Base-by-base conservation (phyloP, 2,113 vertebrate species). In the Cyphotilapia sp. region DNA sequence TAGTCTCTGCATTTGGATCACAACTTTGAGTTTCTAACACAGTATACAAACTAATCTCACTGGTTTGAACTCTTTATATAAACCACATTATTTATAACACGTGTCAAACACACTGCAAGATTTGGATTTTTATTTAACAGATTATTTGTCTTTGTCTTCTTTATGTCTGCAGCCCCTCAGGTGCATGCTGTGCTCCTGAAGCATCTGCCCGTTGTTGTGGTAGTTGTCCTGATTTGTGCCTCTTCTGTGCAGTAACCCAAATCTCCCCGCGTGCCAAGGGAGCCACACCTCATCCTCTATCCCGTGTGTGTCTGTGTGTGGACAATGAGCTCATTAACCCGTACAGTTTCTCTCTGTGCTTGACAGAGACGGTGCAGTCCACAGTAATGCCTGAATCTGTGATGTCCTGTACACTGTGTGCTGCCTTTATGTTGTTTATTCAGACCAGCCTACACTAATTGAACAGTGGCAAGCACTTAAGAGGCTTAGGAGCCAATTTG, bases 401-500 rank as follows among this genome's bases (percentile, higher is more conserved):
- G 80, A 85, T 53, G 84, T 87, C 88, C 86, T 51, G 84, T 83
- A 90, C 86, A 78, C 81, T 33, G 53, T 90, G 93, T 88, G 57
- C 89, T 85, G 85, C 90, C 85, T 93, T 89, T 24, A 84, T 89
- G 89, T 91, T 94, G 93, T 95, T 94, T 94, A 95, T 92, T 92
- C 88, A 90, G 93, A 91, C 86, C 86, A 86, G 82, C 85, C 88
- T 56, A 51, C 92, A 78, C 86, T 89, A 86, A 86, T 93, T 88
- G 85, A 94, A 81, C 76, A 81, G 88, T 74, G 57, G 85, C 85
- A 19, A 90, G 90, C 91, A 93, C 95, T 94, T 95, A 95, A 96
- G 94, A 95, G 91, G 94, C 94, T 96, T 95, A 95, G 93, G 87
- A 95, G 93, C 93, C 94, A 95, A 95, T 96, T 95, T 95, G 88